Evolutionary conservation across 2,797 vertebrate species (phyloP).

Genomic region (Monodelphis domestica): DNA sequence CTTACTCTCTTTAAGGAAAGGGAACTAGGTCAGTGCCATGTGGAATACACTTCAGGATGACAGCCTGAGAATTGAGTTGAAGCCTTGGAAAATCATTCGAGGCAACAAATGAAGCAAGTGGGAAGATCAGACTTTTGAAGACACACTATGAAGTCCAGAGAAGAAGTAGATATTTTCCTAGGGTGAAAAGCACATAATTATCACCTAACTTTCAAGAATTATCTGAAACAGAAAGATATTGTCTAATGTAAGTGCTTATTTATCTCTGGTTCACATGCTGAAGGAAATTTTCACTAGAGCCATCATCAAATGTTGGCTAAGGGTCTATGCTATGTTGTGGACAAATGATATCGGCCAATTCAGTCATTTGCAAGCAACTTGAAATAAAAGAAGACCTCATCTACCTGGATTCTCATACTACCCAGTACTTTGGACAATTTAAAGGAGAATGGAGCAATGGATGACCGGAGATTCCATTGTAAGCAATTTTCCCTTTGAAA

Average conservation of each 20-base stretch:
- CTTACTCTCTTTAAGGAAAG: not conserved
- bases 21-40: not conserved
- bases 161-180: not conserved
- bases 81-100: not conserved
- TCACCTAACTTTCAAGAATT: not conserved
- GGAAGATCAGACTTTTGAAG: not conserved
- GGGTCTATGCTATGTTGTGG: not conserved
- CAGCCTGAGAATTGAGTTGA: not conserved
- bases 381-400: constrained; percentile 89
- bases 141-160: not conserved
- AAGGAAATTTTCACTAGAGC: constrained; percentile 89
- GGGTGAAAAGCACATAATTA: not conserved
- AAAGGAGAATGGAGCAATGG: constrained; percentile 85
- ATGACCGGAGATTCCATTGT: constrained; percentile 91
- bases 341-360: not conserved
- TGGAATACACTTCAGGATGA: not conserved
- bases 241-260: constrained; percentile 87
- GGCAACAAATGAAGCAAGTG: not conserved
- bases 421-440: constrained; percentile 89
- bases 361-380: not conserved
- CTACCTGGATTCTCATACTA: constrained; percentile 93
- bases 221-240: constrained; percentile 82
- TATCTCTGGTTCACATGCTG: constrained; percentile 93
- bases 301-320: not conserved
- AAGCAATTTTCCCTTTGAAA: constrained; percentile 89